These are phyloP conservation scores for Sinotaia quadrata DNA, from an alignment of 2,888 invertebrate species.

Conservation along the genomic window DNA sequence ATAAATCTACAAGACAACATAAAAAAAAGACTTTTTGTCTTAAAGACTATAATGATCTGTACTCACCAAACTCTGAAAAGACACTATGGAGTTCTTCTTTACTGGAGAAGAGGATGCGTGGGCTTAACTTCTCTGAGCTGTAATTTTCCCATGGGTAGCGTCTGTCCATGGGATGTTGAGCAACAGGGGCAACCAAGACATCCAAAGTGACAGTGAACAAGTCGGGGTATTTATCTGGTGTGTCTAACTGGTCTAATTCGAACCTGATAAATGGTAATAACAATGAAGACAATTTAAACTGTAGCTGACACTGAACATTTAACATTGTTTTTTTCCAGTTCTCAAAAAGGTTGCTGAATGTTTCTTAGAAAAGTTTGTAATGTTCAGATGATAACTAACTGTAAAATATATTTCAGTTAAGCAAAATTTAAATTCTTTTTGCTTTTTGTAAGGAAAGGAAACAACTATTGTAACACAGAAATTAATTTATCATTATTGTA, in stretches of 20 bases:
- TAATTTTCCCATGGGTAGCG: conserved; percentile 64
- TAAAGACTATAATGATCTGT: too few relatives aligned
- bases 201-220: conserved; percentile 64
- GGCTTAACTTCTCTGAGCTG: conserved; percentile 56
- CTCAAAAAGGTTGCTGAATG: too few relatives aligned
- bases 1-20: too few relatives aligned
- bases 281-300: too few relatives aligned
- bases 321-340: not conserved
- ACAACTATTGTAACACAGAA: too few relatives aligned
- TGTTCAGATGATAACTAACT: too few relatives aligned
- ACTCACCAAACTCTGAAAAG: conserved; percentile 65
- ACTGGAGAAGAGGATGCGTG: conserved; percentile 65
- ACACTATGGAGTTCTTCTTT: conserved; percentile 65
- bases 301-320: not conserved
- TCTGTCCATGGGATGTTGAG: conserved; percentile 53
- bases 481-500: too few relatives aligned
- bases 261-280: conserved; percentile 47
- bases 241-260: conserved; percentile 69
- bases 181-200: conserved; percentile 61
- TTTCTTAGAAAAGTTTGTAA: too few relatives aligned
- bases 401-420: too few relatives aligned
- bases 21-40: too few relatives aligned
- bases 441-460: too few relatives aligned
- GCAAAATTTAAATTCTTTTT: too few relatives aligned
- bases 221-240: conserved; percentile 70